A percentile compares a stretch with the other conserved stretches of the same genome.
Evolutionary conservation across 1,140 invertebrate genomes (phyloP).

Genomic region (Rhysida immarginata): DNA sequence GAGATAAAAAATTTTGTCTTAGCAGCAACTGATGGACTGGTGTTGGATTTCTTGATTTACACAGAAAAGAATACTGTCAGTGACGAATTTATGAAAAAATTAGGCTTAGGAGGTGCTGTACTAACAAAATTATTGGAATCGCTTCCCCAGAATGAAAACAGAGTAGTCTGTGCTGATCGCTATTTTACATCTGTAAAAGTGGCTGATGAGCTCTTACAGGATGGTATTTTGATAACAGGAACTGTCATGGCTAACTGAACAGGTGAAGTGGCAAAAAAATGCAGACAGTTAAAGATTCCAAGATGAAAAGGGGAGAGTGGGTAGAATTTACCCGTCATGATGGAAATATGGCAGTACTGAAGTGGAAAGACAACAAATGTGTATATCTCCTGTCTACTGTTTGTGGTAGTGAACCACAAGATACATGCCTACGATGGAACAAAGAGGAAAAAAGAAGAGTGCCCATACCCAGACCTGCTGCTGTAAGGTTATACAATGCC

Average conservation of each 20-base stretch:
- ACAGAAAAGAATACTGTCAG: slow-evolving; percentile 16
- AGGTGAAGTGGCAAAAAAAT: slow-evolving; percentile 10
- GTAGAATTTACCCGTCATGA: neutral
- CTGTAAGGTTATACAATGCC: no score
- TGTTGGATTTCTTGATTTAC: slow-evolving; percentile 21
- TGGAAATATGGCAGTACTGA: neutral
- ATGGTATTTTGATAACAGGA: slow-evolving; percentile 11
- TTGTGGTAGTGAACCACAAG: neutral
- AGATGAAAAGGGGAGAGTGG: slow-evolving; percentile 11
- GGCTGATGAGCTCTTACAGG: neutral
- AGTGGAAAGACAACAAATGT: neutral
- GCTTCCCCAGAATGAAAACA: no score
- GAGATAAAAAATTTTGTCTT: slow-evolving; percentile 18
- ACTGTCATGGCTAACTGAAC: slow-evolving; percentile 12
- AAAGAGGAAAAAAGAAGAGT: neutral
- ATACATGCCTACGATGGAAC: neutral
- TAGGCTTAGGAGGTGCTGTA: slow-evolving; percentile 4
- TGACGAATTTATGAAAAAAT: slow-evolving; percentile 9
- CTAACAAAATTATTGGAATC: slow-evolving; percentile 1
- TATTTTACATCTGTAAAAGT: no score
- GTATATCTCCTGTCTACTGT: neutral
- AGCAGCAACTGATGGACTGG: slow-evolving; percentile 17
- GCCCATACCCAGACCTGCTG: neutral
- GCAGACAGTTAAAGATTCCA: slow-evolving; percentile 9
- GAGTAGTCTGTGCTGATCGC: slow-evolving; percentile 15